Conservation (phyloP, 2,888 invertebrate species). For the Pyralis farinalis region DNA sequence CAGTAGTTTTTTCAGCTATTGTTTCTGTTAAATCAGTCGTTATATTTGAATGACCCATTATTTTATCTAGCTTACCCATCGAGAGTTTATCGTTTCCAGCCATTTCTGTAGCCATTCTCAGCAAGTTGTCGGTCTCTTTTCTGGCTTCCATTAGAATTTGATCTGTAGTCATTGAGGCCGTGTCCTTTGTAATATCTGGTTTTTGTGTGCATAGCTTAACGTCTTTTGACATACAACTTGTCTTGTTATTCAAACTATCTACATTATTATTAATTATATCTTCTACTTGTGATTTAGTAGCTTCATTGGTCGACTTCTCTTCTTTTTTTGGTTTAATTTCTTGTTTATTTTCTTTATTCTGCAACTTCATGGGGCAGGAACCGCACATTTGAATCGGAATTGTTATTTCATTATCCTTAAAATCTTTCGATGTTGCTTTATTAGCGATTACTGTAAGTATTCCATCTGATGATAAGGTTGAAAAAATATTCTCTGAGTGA, state of each 20-base stretch:
- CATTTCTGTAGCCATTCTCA: slow-evolving; percentile 13
- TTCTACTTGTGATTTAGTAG: slow-evolving; percentile 12
- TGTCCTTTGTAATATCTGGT: slow-evolving; percentile 21
- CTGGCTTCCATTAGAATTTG: slow-evolving; percentile 19
- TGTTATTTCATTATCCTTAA: slow-evolving; percentile 29
- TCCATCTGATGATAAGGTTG: slow-evolving; percentile 45
- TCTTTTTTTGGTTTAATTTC: slow-evolving; percentile 7
- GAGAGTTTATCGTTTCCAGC: slow-evolving; percentile 3
- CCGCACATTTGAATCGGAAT: slow-evolving; percentile 40
- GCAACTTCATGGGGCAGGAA: slow-evolving; percentile 15
- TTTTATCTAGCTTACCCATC: slow-evolving; percentile 10
- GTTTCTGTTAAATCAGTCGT: slow-evolving; percentile 24
- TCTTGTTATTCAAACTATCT: slow-evolving; percentile 21
- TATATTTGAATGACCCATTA: slow-evolving; percentile 19
- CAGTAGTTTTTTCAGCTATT: slow-evolving; percentile 17
- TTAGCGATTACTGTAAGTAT: slow-evolving; percentile 35
- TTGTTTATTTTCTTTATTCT: slow-evolving; percentile 9
- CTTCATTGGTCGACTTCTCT: slow-evolving; percentile 10
- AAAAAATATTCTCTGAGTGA: slow-evolving; percentile 35
- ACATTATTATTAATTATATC: slow-evolving; percentile 19
- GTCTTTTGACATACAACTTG: slow-evolving; percentile 30
- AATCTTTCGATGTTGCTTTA: slow-evolving; percentile 20
- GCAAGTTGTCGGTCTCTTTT: slow-evolving; percentile 20
- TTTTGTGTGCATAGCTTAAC: slow-evolving; percentile 37
- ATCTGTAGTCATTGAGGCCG: slow-evolving; percentile 11